Conservation (phyloP, 2,888 invertebrate genomes). For the Antitype chi region DNA sequence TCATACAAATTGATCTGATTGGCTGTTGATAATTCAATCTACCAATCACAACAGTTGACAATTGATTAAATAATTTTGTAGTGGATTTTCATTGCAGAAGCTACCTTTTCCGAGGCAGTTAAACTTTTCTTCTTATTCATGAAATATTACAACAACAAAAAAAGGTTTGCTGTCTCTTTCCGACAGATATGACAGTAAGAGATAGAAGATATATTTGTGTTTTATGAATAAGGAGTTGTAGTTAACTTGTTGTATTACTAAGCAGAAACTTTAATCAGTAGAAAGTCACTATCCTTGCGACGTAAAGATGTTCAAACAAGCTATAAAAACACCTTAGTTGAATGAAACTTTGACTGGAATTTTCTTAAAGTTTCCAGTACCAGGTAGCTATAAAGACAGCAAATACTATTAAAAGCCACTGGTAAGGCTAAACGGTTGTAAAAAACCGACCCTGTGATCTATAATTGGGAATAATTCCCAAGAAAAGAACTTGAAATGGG, state of each 20-base stretch:
- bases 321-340: not conserved
- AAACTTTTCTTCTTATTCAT: not conserved
- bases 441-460: slow-evolving; percentile 30
- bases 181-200: not conserved
- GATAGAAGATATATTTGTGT: not conserved
- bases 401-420: slow-evolving; percentile 21
- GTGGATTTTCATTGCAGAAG: not conserved
- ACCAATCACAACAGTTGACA: not conserved
- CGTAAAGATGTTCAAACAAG: not conserved
- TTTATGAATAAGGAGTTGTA: not conserved
- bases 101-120: not conserved
- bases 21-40: not conserved
- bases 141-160: not conserved
- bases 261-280: not conserved
- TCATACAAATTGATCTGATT: not conserved
- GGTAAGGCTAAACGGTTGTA: slow-evolving; percentile 45
- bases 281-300: not conserved
- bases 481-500: slow-evolving; percentile 50
- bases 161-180: not conserved
- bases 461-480: slow-evolving; percentile 42
- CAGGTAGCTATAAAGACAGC: slow-evolving; percentile 16
- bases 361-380: slow-evolving; percentile 6
- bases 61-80: not conserved
- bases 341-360: slow-evolving; percentile 1
- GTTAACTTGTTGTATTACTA: not conserved